Evolutionary conservation across 2,797 vertebrate genomes (phyloP).

Genomic region (Pseudomugil gertrudae): DNA sequence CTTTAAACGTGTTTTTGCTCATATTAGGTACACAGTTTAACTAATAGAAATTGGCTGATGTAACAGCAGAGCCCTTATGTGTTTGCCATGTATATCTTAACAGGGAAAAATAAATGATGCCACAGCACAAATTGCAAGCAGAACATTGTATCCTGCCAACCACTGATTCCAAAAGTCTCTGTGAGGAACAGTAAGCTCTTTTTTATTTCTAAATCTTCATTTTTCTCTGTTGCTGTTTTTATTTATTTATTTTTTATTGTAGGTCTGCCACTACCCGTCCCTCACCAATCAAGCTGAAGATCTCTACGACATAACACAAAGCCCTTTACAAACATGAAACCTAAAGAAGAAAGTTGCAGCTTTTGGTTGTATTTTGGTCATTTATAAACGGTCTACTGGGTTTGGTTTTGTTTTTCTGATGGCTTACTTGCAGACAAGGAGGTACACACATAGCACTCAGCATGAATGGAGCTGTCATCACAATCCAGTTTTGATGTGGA

Average conservation of each 20-base stretch:
- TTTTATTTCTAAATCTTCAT: conserved; percentile 5
- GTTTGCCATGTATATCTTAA: conserved; percentile 65
- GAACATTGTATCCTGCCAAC: conserved; percentile 21
- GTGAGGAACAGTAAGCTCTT: conserved; percentile 26
- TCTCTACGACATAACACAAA: conserved; percentile 42
- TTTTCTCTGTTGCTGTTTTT: neutral
- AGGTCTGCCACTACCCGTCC: conserved; percentile 27
- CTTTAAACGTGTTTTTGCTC: conserved; percentile 66
- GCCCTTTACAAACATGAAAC: conserved; percentile 51
- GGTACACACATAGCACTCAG: conserved; percentile 47
- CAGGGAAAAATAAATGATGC: conserved; percentile 54
- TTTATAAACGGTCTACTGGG: conserved; percentile 62
- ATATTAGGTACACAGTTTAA: conserved; percentile 65
- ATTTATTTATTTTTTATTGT: neutral
- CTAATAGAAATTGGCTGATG: conserved; percentile 55
- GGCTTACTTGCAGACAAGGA: conserved; percentile 74
- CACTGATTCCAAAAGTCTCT: conserved; percentile 24
- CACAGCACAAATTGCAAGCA: conserved; percentile 30
- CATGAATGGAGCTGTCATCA: conserved; percentile 65
- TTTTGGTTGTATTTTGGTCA: conserved; percentile 85
- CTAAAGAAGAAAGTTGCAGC: conserved; percentile 57
- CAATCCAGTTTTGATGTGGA: conserved; percentile 33
- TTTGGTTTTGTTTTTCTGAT: conserved; percentile 68
- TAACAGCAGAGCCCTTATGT: conserved; percentile 68
- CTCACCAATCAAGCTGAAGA: conserved; percentile 27